Evolutionary conservation across 2,888 invertebrate species (phyloP), one percentile per base, ranked within the genome.

Genomic region (Mimumesa dahlbomi): DNA sequence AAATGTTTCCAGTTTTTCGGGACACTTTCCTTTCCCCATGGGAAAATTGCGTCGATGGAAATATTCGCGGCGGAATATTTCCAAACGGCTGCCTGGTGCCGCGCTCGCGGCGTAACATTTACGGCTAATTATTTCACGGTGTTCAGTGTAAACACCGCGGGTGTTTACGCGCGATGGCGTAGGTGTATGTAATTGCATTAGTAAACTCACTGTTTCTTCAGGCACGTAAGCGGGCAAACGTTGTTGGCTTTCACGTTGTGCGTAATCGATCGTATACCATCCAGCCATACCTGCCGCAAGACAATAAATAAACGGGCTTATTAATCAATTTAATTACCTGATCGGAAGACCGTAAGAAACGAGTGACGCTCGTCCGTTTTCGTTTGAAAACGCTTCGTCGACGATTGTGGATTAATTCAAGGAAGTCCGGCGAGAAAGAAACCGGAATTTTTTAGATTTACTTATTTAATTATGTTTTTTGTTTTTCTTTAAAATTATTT

Each of bases 161-260:
- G 9, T 59, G 66, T 72, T 69, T 66, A 58, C 72, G 42, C 34
- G 31, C 13, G 9, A n/a, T 21, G 18, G 40, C 61, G 56, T 38
- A 50, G 48, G 48, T 40, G 48, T 49, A 38, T 38, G 61, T 67
- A 56, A 77, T 75, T 72, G 65, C 69, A 71, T 77, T 64, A 56
- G 70, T 31, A 81, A 88, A 97, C 98, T 97, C 95, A 99, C 99
- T 99, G 99, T 93, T 99, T 99, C 92, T 96, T 97, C 84, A 99
- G 94, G 91, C 98, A 97, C 85, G 98, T 98, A 95, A 98, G 96
- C 62, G 99, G 98, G 91, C 98, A 99, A 86, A 98, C 95, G 93
- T 99, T 99, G 93, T 98, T 98, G 86, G 98, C 98, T 93, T 98
- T 99, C 87, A 97, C 97, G 92, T 98, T 99, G 93, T 98, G 98